These are phyloP conservation scores for Eolophus roseicapilla DNA, from an alignment of 2,113 vertebrate species.

Conservation along the genomic window DNA sequence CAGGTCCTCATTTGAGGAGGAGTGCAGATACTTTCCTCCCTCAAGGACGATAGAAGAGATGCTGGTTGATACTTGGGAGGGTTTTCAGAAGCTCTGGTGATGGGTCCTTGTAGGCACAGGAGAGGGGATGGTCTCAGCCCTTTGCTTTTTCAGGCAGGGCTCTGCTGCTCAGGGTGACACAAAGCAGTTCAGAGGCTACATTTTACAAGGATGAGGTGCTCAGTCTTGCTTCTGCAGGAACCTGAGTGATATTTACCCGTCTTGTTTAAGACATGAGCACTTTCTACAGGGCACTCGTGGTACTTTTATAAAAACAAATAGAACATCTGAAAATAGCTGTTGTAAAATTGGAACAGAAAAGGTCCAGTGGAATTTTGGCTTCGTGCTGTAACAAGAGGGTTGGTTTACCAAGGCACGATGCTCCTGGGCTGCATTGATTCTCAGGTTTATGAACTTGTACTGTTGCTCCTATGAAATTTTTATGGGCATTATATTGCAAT, in stretches of 20 bases:
- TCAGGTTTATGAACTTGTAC: neutral
- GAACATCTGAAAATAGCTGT: neutral
- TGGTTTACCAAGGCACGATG: neutral
- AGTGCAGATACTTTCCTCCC: neutral
- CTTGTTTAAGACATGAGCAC: neutral
- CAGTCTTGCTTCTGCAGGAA: neutral
- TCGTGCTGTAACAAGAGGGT: accelerated
- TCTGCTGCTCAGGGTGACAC: neutral
- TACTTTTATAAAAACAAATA: neutral
- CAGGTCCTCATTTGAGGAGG: neutral
- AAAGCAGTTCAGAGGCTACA: accelerated
- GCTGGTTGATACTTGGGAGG: neutral
- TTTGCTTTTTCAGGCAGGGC: neutral
- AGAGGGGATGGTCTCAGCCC: neutral
- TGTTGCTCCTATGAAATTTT: conserved; percentile 27
- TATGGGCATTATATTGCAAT: conserved; percentile 28
- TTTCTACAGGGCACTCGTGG: neutral
- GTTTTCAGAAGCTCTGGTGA: neutral
- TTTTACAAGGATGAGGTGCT: neutral
- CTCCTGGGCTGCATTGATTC: neutral
- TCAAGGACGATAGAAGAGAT: accelerated
- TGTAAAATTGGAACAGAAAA: neutral
- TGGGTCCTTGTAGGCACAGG: neutral
- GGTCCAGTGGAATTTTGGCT: neutral
- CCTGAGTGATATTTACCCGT: neutral